A percentile compares a stretch with the other conserved stretches of the same genome.
These are phyloP conservation scores for Premnoplex brunnescens DNA, from an alignment of 2,797 vertebrate genomes.

Conservation along the genomic window DNA sequence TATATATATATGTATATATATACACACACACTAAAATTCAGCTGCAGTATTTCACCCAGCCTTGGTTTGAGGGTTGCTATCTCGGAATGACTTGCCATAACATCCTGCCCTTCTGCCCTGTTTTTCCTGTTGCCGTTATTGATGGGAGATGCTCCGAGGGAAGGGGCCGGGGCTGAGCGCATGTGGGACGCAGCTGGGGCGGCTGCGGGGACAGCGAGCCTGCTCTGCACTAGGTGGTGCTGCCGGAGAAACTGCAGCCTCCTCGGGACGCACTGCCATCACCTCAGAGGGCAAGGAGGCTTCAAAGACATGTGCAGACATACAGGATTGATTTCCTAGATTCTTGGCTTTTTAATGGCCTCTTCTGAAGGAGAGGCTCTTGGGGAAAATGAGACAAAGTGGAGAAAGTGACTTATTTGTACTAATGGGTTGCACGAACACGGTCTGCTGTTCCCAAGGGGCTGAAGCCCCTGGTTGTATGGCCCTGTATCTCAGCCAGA, in stretches of 20 bases:
- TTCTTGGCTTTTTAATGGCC: not conserved
- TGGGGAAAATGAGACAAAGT: not conserved
- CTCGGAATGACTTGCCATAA: not conserved
- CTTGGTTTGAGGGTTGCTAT: not conserved
- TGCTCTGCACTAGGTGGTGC: constrained; percentile 35
- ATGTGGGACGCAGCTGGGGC: constrained; percentile 25
- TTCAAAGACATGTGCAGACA: not conserved
- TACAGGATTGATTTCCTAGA: not conserved
- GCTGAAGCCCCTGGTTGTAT: not conserved
- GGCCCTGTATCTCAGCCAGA: not conserved
- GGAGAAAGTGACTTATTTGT: not conserved
- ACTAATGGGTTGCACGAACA: not conserved
- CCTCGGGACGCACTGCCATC: not conserved
- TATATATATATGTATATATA: no score
- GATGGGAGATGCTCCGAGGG: not conserved
- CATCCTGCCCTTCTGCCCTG: not conserved
- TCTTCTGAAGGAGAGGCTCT: not conserved
- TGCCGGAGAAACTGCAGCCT: not conserved
- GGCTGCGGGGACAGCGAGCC: not conserved
- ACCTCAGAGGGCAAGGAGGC: not conserved
- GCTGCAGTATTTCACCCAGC: not conserved
- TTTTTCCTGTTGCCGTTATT: not conserved
- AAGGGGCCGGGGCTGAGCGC: not conserved
- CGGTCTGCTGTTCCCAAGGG: not conserved
- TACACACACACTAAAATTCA: not conserved